Evolutionary conservation across 2,113 vertebrate genomes (phyloP), one percentile per base, ranked within the genome.

Genomic region (Sardina pilchardus): DNA sequence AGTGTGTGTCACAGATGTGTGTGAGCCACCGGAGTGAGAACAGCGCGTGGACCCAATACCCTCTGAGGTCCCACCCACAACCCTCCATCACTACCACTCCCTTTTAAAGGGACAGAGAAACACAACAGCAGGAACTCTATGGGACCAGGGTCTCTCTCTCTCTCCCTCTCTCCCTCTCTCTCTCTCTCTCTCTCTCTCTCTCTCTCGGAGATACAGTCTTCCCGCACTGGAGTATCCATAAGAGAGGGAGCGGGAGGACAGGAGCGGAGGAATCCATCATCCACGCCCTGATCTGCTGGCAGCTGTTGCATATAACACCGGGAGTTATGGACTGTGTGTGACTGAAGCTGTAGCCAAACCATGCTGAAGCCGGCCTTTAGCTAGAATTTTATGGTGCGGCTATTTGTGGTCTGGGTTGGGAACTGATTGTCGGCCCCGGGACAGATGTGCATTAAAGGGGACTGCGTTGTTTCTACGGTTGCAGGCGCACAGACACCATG

Each of bases 271-370:
- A 36, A 78, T 78, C 30, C 30, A 78, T 78, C 26, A 78, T 78
- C 16, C 30, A 14, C 4, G 71, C 71, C 71, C 30, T 78, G 71
- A 39, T 17, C 71, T 34, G 34, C 34, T 78, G 26, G 12, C 71
- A 78, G 71, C 71, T 78, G 30, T 36, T 78, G 26, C 71, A 34
- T 78, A 36, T 78, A 78, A 78, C 71, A 36, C 71, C 71, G 14
- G 16, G 71, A 78, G 71, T 78, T 78, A 78, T 78, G 71, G 71
- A 78, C 30, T 78, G 30, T 36, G 71, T 36, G 30, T 36, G 63
- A 67, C 63, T 67, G 71, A 78, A 78, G 71, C 71, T 16, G 34
- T 78, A 78, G 71, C 71, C 71, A 78, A 78, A 78, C 36, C 71
- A 78, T 19, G 34, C 71, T 36, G 71, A 78, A 78, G 71, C 16